Evolutionary conservation across 1,140 invertebrate genomes (phyloP).

Genomic region (Cotesia vestalis): DNA sequence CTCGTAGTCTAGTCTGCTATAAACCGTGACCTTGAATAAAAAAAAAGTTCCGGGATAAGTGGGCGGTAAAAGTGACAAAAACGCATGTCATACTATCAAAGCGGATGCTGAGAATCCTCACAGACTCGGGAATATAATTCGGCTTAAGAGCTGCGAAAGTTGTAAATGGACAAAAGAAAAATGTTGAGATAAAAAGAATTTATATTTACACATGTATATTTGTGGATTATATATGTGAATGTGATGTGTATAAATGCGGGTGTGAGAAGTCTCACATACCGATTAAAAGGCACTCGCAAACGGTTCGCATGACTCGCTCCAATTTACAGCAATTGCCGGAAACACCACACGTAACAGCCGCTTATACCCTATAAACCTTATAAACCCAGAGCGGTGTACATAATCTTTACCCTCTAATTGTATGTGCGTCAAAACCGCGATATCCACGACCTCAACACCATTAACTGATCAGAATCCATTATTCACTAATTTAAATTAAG

Average conservation of each 20-base stretch:
- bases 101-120: conserved; percentile 6
- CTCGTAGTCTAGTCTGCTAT: conserved; percentile 17
- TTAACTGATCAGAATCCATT: conserved; percentile 17
- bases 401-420: conserved; percentile 24
- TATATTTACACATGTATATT: conserved; percentile 14
- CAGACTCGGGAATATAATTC: conserved; percentile 15
- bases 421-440: conserved; percentile 24
- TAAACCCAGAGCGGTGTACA: conserved; percentile 11
- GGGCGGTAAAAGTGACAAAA: conserved; percentile 29
- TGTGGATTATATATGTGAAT: conserved; percentile 4
- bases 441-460: conserved; percentile 17
- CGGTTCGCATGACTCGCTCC: conserved; percentile 42
- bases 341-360: conserved; percentile 32
- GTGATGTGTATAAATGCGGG: neutral
- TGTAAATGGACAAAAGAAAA: neutral
- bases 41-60: conserved; percentile 30
- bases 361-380: conserved; percentile 4
- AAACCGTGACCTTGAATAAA: conserved; percentile 15
- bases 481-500: neutral
- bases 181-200: neutral
- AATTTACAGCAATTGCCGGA: conserved; percentile 43
- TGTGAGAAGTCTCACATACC: conserved; percentile 19
- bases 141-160: neutral
- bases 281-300: conserved; percentile 39
- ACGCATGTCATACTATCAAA: conserved; percentile 26